phyloP scores from a whole-genome alignment of 2,888 invertebrate genomes.

The Melanotus villosus region DNA sequence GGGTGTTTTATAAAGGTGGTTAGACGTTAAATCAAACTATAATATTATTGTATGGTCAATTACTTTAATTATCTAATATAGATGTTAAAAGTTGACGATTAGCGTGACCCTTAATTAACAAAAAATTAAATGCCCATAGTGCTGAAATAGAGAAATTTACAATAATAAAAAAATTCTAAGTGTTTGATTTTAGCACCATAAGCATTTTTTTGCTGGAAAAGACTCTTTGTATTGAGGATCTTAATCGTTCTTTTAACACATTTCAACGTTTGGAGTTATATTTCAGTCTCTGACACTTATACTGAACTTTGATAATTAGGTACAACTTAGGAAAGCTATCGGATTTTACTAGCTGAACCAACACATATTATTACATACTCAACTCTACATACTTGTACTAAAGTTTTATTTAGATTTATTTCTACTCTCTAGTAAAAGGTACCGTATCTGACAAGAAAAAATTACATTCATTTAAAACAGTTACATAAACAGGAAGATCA shows the following conservation, averaged over 20 bases:
- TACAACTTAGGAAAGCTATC: conserved; percentile 11
- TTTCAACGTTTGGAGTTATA: conserved; percentile 17
- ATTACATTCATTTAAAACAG: too few relatives aligned
- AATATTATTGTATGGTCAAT: conserved; percentile 24
- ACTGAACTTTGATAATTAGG: conserved; percentile 9
- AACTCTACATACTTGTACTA: conserved; percentile 8
- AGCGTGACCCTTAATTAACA: neutral
- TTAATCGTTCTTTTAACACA: conserved; percentile 16
- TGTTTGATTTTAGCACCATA: neutral
- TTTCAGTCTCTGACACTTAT: conserved; percentile 25
- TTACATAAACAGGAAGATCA: too few relatives aligned
- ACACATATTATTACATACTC: conserved; percentile 26
- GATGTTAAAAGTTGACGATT: conserved; percentile 20
- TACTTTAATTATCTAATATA: conserved; percentile 8
- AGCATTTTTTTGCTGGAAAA: neutral
- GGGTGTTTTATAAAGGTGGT: conserved; percentile 24
- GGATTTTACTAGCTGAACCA: conserved; percentile 8
- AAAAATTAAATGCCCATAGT: neutral
- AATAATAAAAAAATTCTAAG: neutral
- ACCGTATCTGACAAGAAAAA: conserved; percentile 13
- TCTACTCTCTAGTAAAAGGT: conserved; percentile 8
- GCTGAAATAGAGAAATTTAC: neutral
- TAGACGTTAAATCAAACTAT: conserved; percentile 18
- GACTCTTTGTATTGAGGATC: neutral
- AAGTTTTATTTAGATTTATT: conserved; percentile 6